Evolutionary conservation across 2,113 vertebrate genomes (phyloP).

Genomic region (Carassius carassius): DNA sequence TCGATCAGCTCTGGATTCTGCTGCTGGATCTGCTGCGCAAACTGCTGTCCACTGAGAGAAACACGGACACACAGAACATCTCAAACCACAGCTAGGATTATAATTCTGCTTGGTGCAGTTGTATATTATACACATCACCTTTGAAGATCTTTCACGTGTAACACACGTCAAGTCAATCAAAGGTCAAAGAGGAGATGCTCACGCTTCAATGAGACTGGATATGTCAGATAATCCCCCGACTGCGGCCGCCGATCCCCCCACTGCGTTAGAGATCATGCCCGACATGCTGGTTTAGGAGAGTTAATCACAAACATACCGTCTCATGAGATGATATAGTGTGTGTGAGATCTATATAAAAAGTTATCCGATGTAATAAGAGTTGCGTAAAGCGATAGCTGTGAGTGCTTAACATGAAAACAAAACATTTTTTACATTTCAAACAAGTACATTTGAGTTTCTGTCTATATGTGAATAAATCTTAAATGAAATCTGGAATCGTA

Average conservation of each 20-base stretch:
- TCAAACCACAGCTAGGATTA: background rate
- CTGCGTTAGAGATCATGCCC: conserved; percentile 97
- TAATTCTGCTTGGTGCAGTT: background rate
- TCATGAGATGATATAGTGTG: background rate
- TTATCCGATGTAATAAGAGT: background rate
- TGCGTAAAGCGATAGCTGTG: background rate
- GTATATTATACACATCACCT: background rate
- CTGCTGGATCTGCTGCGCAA: conserved; percentile 98
- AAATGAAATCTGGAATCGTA: background rate
- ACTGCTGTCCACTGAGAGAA: conserved; percentile 90
- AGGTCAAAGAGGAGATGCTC: conserved; percentile 66
- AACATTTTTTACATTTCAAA: background rate
- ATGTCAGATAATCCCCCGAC: conserved; percentile 93
- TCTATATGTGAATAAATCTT: background rate
- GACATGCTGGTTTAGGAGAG: conserved; percentile 83
- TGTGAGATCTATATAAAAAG: background rate
- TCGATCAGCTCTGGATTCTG: conserved; percentile 98
- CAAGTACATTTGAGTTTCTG: background rate
- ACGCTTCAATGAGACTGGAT: conserved; percentile 97
- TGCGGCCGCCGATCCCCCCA: conserved; percentile 89
- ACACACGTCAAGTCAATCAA: conserved; percentile 10
- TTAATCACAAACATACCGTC: conserved; percentile 30
- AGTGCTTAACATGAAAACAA: background rate
- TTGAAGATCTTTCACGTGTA: background rate
- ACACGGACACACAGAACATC: conserved; percentile 64